phyloP scores from a whole-genome alignment of 92 coral and sea anemone genomes.

The Siderastrea siderea region DNA sequence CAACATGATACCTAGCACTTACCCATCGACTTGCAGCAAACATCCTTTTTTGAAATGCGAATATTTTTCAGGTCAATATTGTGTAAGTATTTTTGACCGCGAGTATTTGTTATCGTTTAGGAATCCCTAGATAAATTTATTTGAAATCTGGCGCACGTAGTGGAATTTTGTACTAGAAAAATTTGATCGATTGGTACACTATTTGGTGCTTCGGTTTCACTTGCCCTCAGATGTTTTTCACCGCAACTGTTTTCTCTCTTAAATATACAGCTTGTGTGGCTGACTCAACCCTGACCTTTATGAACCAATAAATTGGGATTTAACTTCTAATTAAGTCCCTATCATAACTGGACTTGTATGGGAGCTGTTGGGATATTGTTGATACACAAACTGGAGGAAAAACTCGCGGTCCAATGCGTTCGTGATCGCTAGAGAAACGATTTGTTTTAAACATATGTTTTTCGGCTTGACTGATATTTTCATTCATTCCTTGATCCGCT shows the following conservation, averaged over 20 bases:
- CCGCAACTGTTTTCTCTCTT: slow-evolving; percentile 18
- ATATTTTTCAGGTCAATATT: neutral
- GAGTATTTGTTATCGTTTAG: slow-evolving; percentile 5
- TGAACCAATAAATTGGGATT: neutral
- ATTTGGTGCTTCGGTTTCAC: neutral
- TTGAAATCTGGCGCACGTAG: slow-evolving; percentile 8
- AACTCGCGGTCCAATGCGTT: neutral
- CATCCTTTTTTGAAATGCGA: neutral
- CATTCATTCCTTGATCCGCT: neutral
- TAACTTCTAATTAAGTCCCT: slow-evolving; percentile 5
- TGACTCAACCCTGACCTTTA: slow-evolving; percentile 29
- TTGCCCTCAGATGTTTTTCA: neutral
- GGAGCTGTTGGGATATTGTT: neutral
- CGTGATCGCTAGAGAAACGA: neutral
- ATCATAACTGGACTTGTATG: neutral
- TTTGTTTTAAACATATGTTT: slow-evolving; percentile 1
- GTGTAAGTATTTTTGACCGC: slow-evolving; percentile 17
- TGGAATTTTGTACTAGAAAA: neutral
- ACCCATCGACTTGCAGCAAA: neutral
- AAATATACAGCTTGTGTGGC: slow-evolving; percentile 21
- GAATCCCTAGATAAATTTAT: neutral
- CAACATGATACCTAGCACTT: neutral
- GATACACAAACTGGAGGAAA: neutral
- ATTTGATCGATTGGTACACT: too few relatives aligned
- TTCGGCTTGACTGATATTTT: slow-evolving; percentile 11